phyloP scores from a whole-genome alignment of 1,140 invertebrate species.

The Dinoponera quadriceps region DNA sequence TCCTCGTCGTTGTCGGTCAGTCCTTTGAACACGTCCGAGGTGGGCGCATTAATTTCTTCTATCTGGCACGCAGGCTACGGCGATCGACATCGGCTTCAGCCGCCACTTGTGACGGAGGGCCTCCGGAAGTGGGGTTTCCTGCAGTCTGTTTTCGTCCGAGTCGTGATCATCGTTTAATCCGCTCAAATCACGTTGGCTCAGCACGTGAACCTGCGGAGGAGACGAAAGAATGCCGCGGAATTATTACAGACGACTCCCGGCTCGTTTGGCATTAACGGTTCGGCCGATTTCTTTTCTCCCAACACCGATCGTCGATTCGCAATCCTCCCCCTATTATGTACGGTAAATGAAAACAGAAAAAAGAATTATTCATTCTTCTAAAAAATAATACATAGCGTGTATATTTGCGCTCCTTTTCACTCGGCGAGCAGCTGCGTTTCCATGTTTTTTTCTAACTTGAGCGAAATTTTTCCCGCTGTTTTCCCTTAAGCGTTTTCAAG shows the following conservation, averaged over 20 bases:
- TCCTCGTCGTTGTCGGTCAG: background rate
- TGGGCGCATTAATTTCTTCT: slow-evolving; percentile 24
- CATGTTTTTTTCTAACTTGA: too few relatives aligned
- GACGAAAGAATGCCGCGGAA: background rate
- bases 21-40: background rate
- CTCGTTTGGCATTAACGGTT: background rate
- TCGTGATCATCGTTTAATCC: slow-evolving; percentile 36
- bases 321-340: too few relatives aligned
- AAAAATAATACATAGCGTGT: too few relatives aligned
- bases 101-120: slow-evolving; percentile 74
- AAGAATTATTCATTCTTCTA: too few relatives aligned
- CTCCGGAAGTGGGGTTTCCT: slow-evolving; percentile 71
- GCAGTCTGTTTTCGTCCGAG: slow-evolving; percentile 43
- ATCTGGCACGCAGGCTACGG: slow-evolving; percentile 72
- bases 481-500: too few relatives aligned
- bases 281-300: too few relatives aligned
- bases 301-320: too few relatives aligned
- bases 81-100: slow-evolving; percentile 68
- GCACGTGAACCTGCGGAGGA: slow-evolving; percentile 68
- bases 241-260: background rate
- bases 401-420: too few relatives aligned
- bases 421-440: too few relatives aligned
- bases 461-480: too few relatives aligned
- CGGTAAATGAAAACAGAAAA: too few relatives aligned
- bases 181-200: slow-evolving; percentile 65